Conservation (phyloP, 2,888 invertebrate species). For the Caenorhabditis drosophilae region DNA sequence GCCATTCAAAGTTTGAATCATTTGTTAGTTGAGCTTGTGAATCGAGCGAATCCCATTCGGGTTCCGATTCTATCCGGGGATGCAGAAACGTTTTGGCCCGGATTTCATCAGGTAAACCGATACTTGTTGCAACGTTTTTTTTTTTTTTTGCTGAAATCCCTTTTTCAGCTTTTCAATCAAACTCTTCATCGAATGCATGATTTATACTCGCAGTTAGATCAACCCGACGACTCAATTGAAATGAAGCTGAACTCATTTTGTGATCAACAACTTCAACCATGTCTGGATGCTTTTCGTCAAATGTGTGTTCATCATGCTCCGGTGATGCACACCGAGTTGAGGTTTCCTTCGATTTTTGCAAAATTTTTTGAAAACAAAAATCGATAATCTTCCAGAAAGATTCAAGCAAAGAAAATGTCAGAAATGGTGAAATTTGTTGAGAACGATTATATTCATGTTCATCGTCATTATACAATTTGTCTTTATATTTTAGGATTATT, state of each 20-base stretch:
- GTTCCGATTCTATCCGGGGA: conserved; percentile 11
- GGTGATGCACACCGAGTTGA: conserved; percentile 23
- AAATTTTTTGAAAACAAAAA: neutral
- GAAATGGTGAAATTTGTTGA: conserved; percentile 22
- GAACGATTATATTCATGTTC: conserved; percentile 39
- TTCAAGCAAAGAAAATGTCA: conserved; percentile 37
- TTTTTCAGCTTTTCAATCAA: conserved; percentile 19
- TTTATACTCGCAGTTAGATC: conserved; percentile 40
- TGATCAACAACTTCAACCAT: conserved; percentile 29
- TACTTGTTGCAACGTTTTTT: no score
- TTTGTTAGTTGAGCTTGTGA: conserved; percentile 19
- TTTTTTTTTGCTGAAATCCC: no score
- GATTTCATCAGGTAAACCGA: conserved; percentile 11
- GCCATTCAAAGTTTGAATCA: conserved; percentile 18
- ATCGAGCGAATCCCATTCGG: conserved; percentile 21
- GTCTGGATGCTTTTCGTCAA: conserved; percentile 34
- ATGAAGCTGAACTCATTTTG: conserved; percentile 16
- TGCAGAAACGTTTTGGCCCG: conserved; percentile 17
- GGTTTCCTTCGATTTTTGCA: no score
- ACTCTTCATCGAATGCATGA: conserved; percentile 39
- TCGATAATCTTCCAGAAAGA: conserved; percentile 7
- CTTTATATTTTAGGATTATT: conserved; percentile 62
- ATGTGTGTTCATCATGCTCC: conserved; percentile 21
- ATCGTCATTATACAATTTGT: conserved; percentile 52
- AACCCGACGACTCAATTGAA: conserved; percentile 24